These are phyloP conservation scores for Tiphia femorata DNA, from an alignment of 2,888 invertebrate species.

Conservation along the genomic window DNA sequence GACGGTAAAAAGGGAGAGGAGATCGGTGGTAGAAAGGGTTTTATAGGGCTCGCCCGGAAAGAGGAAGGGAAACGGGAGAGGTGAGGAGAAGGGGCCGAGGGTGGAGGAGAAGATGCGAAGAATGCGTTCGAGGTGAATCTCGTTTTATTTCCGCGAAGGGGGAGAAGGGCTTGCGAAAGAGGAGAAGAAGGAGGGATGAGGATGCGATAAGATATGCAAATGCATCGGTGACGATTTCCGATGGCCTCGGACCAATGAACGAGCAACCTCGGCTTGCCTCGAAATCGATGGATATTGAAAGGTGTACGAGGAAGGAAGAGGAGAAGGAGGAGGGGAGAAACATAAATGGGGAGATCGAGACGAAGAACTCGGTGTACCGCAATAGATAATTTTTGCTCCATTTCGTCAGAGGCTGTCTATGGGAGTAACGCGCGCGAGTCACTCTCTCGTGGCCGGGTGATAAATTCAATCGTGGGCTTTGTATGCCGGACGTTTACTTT, in stretches of 20 bases:
- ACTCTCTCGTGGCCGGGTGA: too few relatives aligned
- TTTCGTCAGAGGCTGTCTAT: too few relatives aligned
- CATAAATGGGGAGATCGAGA: too few relatives aligned
- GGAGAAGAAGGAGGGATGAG: constrained; percentile 23
- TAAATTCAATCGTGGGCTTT: too few relatives aligned
- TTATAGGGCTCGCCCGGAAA: neutral
- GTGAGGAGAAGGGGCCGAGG: neutral
- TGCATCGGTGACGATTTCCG: constrained; percentile 1
- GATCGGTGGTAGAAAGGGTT: neutral
- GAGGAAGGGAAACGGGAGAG: neutral
- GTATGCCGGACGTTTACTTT: too few relatives aligned
- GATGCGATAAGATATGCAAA: constrained; percentile 20
- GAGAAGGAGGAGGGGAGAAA: neutral
- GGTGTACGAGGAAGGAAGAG: neutral
- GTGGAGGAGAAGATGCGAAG: constrained; percentile 7
- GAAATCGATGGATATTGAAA: neutral
- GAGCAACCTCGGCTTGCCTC: neutral
- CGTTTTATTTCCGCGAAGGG: constrained; percentile 19
- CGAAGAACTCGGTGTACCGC: too few relatives aligned
- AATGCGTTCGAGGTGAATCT: constrained; percentile 19
- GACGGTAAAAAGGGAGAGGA: constrained; percentile 14
- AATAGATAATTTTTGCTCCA: too few relatives aligned
- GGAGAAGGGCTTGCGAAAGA: too few relatives aligned
- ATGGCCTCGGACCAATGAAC: neutral
- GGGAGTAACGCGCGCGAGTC: too few relatives aligned